These are phyloP conservation scores for Arrhamphus sclerolepis DNA, from an alignment of 2,797 vertebrate genomes.

Conservation along the genomic window DNA sequence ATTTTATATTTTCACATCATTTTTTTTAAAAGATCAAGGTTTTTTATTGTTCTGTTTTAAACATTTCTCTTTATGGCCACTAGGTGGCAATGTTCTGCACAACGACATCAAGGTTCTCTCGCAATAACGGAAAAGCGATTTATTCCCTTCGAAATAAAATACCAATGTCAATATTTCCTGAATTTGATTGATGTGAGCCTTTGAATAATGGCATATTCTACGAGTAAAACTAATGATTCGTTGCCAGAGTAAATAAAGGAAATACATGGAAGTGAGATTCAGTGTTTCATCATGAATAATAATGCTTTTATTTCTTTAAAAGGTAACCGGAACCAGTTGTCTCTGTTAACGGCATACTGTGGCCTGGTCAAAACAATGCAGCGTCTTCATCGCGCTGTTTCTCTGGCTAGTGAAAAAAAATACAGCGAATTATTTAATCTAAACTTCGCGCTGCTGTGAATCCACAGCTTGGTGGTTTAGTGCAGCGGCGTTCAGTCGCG, in stretches of 20 bases:
- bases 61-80: not conserved
- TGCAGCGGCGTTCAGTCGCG: fast-evolving
- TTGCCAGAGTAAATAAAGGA: fast-evolving
- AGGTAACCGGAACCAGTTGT: not conserved
- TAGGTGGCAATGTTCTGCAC: constrained; percentile 13
- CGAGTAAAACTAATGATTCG: not conserved
- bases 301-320: constrained; percentile 16
- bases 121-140: not conserved
- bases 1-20: too few species aligned
- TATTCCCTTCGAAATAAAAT: constrained; percentile 31
- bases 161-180: not conserved
- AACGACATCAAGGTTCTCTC: fast-evolving
- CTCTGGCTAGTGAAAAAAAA: not conserved
- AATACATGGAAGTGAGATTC: too few species aligned
- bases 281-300: fast-evolving
- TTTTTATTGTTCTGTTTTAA: not conserved
- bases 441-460: fast-evolving
- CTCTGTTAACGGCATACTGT: not conserved
- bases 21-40: too few species aligned
- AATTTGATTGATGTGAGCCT: not conserved
- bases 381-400: not conserved
- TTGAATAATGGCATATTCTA: fast-evolving
- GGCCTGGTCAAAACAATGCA: constrained; percentile 71
- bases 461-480: fast-evolving
- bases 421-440: not conserved